phyloP scores from a whole-genome alignment of 2,888 invertebrate species.

The Tinea semifulvella region DNA sequence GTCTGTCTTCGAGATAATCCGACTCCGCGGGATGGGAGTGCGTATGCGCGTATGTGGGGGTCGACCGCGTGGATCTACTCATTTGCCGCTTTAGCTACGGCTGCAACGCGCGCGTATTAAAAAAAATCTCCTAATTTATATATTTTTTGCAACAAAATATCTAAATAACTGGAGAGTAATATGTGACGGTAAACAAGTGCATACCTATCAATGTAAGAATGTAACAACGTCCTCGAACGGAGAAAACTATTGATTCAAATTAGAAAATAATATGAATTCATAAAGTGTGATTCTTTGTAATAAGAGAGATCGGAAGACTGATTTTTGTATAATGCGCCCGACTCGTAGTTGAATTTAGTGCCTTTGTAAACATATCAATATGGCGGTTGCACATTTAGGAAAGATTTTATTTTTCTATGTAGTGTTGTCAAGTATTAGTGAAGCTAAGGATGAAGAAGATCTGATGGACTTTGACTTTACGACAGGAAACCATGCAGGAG shows the following conservation, averaged over 20 bases:
- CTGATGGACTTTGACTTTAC: slow-evolving; percentile 42
- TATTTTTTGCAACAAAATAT: neutral
- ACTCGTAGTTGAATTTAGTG: slow-evolving; percentile 2
- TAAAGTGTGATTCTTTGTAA: neutral
- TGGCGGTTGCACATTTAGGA: slow-evolving; percentile 27
- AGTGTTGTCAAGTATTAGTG: slow-evolving; percentile 16
- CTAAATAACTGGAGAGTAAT: neutral
- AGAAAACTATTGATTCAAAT: neutral
- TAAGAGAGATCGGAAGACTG: slow-evolving; percentile 2
- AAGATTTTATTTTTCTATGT: slow-evolving; percentile 18
- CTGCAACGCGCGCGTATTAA: slow-evolving; percentile 2
- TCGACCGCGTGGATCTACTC: slow-evolving; percentile 6
- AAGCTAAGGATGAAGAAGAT: slow-evolving; percentile 32
- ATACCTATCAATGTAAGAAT: neutral
- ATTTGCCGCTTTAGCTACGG: slow-evolving; percentile 8
- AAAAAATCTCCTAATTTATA: neutral
- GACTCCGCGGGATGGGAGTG: slow-evolving; percentile 6
- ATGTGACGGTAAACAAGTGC: neutral
- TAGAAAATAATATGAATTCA: slow-evolving; percentile 2
- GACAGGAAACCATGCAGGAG: slow-evolving; percentile 23
- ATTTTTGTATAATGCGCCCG: neutral
- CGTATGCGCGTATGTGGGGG: slow-evolving; percentile 8
- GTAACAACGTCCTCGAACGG: neutral
- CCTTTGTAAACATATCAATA: slow-evolving; percentile 22
- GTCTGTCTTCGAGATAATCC: slow-evolving; percentile 12